Evolutionary conservation across 2,113 vertebrate genomes (phyloP).

Genomic region (Herpetotheres cachinnans): DNA sequence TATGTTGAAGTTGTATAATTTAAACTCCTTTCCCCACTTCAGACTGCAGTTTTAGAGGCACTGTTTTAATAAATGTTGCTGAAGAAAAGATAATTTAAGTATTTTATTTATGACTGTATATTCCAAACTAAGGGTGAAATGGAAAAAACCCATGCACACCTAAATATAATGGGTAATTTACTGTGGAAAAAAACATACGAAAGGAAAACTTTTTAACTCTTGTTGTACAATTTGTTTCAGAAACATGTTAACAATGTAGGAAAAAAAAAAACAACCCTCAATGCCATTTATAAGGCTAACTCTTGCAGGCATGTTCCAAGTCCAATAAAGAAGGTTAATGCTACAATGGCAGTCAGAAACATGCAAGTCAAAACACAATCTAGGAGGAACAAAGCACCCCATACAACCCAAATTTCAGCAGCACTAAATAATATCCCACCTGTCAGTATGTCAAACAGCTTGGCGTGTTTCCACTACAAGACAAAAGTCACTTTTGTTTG

Average conservation of each 20-base stretch:
- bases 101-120: not conserved
- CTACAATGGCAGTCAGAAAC: conserved; percentile 78
- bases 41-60: not conserved
- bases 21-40: not conserved
- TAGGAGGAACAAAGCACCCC: conserved; percentile 74
- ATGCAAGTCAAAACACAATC: conserved; percentile 81
- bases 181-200: not conserved
- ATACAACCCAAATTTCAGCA: conserved; percentile 70
- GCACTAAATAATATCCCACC: conserved; percentile 74
- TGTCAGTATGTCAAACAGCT: conserved; percentile 73
- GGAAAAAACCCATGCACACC: not conserved
- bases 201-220: not conserved
- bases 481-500: conserved; percentile 77
- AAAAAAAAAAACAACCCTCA: not conserved
- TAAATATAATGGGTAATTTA: not conserved
- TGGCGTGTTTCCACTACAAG: conserved; percentile 67
- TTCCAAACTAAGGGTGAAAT: not conserved
- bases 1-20: not conserved
- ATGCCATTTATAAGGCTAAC: conserved; percentile 17
- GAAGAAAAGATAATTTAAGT: not conserved
- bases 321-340: conserved; percentile 75
- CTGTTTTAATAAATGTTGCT: not conserved
- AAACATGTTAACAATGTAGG: not conserved
- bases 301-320: conserved; percentile 75
- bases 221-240: not conserved